These are phyloP conservation scores for Pseudochirops cupreus DNA, from an alignment of 2,797 vertebrate species.

Conservation along the genomic window DNA sequence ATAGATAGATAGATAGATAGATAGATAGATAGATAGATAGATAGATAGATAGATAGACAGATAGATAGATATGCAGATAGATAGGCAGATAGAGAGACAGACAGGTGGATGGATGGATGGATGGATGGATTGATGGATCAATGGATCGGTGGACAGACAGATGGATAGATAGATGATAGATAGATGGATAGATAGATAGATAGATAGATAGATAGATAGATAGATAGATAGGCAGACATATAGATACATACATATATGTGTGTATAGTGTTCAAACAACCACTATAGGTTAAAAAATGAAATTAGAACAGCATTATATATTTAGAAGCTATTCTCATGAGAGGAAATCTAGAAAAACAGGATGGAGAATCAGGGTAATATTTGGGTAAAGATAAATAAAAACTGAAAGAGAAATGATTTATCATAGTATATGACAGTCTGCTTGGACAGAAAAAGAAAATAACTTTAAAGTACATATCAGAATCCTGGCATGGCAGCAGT, in stretches of 20 bases:
- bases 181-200: too few relatives aligned
- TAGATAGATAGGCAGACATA: too few relatives aligned
- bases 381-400: neutral
- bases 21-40: too few relatives aligned
- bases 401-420: neutral
- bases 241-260: neutral
- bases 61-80: too few relatives aligned
- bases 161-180: too few relatives aligned
- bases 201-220: too few relatives aligned
- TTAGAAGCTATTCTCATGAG: neutral
- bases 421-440: neutral
- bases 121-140: too few relatives aligned
- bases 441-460: neutral
- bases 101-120: too few relatives aligned
- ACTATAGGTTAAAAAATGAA: neutral
- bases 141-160: too few relatives aligned
- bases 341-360: neutral
- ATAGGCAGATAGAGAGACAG: too few relatives aligned
- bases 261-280: neutral
- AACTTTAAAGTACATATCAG: neutral
- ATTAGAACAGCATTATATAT: neutral
- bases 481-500: neutral
- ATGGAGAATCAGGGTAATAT: neutral
- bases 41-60: neutral
- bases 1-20: too few relatives aligned